Evolutionary conservation across 2,888 invertebrate genomes (phyloP).

Genomic region (Cantharis lateralis): DNA sequence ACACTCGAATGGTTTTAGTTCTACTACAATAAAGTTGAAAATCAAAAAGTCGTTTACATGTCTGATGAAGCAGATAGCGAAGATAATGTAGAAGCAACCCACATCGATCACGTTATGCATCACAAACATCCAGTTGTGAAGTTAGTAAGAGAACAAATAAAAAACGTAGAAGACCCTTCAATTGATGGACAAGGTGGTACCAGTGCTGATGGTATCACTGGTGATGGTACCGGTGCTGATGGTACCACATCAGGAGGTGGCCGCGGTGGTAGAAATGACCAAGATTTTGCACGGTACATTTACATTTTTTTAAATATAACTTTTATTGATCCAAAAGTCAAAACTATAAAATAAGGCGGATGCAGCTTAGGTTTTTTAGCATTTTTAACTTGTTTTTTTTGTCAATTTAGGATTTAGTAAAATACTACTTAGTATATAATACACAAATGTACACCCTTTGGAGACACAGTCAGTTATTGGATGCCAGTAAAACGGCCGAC

Average conservation of each 20-base stretch:
- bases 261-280: not conserved
- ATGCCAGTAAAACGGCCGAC: too few species aligned
- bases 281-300: not conserved
- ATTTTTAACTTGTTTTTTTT: too few species aligned
- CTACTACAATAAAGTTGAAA: not conserved
- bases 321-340: too few species aligned
- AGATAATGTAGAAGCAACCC: not conserved
- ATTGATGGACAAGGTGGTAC: not conserved
- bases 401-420: too few species aligned
- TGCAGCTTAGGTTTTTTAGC: too few species aligned
- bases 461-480: too few species aligned
- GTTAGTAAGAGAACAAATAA: slow-evolving; percentile 29
- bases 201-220: not conserved
- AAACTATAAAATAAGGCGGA: too few species aligned
- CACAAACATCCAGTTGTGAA: slow-evolving; percentile 30
- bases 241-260: not conserved
- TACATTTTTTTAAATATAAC: not conserved
- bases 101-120: slow-evolving; percentile 16
- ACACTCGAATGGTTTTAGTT: not conserved
- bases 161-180: not conserved
- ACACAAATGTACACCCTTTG: too few species aligned
- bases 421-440: too few species aligned
- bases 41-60: slow-evolving; percentile 5
- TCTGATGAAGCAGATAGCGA: not conserved
- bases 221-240: not conserved